Base-by-base conservation (phyloP, 2,113 vertebrate genomes). In the Ciconia boyciana region DNA sequence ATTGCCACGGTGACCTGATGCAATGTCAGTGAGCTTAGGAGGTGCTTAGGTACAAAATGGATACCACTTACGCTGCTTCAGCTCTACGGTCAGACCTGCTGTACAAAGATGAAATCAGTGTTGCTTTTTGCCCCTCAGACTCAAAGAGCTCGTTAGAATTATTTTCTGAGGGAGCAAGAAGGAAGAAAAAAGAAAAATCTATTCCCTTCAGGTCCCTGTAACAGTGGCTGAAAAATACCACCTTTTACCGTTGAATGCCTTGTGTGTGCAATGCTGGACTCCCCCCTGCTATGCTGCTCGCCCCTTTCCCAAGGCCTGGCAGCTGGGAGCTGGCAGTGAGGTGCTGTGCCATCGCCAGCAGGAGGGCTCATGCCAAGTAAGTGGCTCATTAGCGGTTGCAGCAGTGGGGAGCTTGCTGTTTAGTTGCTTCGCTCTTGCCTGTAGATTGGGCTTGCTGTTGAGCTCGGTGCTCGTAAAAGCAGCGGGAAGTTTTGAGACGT, bases 331-430 rank as follows among this genome's bases (percentile, higher is more conserved):
- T 91, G 94, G 95, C 93, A 91, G 43, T 2, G 10, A 82, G 55
- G 74, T 17, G 62, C 39, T 64, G 78, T 83, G 89, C 69, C n/a
- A 20, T 48, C 2, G 86, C 92, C 93, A 96, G 95, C 70, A 34
- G 80, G 83, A 87, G 16, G 70, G 90, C 62, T 88, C 34, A 3
- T 89, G 95, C 90, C 96, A 93, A 87, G 89, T 29, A 55, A 90
- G 69, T 49, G 90, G 83, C 90, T 95, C 93, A 74, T 70, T 82
- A 94, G 93, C 36, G 1, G 74, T 29, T 80, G 72, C 70, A 51
- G 78, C 89, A 52, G 76, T n/a, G 87, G 83, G 84, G 62, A 95
- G 43, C 29, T 75, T 7, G 9, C 52, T 82, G 65, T 64, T 91
- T 36, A 43, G 76, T 54, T 55, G 34, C 65, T 95, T 43, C 78